Base-by-base conservation (phyloP, 1,140 invertebrate genomes). In the Panulirus ornatus region DNA sequence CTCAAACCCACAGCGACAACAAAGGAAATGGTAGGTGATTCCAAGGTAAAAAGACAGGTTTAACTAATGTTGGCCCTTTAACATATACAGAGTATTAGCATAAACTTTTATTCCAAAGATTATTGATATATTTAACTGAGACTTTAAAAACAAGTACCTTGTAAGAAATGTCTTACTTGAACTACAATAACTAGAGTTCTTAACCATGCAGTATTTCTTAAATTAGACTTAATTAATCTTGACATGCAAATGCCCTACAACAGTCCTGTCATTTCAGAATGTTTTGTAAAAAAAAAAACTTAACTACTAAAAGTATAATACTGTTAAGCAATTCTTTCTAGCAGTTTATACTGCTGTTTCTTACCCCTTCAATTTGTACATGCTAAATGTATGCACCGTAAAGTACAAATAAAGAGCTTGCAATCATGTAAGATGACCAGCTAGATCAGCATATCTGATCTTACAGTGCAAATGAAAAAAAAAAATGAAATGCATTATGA, bases 1-100 rank as follows among this genome's bases (percentile, higher is more conserved):
- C 58, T 30, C 30, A 2, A 66, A 66, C 58, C 58, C 3, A 27
- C n/a, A 66, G 2, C 58, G n/a, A 66, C 54, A 58, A 58, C 58
- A 66, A 66, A 30, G n/a, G n/a, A 66, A 66, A 22, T 5, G 19
- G 44, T 30, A 30, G 30, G n/a, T 30, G 54, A 30, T 66, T 66
- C 22, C 58, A 47, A 47, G 44, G 44, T 47, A 47, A 47, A 47
- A 66, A 66, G 30, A 66, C 54, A 66, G n/a, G 58, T 66, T 66
- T 66, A 66, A 66, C 58, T 66, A 66, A 66, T 66, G 58, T 66
- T 66, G 58, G 58, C 58, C 58, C 58, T 66, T 66, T 30, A 66
- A 66, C 58, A 66, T 30, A 27, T 66, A 30, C 16, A 66, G 58
- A 66, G n/a, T 66, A 66, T 66, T 66, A 66, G 6, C 58, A 66